Base-by-base conservation (phyloP, 2,888 invertebrate genomes). In the Argyresthia albistria region DNA sequence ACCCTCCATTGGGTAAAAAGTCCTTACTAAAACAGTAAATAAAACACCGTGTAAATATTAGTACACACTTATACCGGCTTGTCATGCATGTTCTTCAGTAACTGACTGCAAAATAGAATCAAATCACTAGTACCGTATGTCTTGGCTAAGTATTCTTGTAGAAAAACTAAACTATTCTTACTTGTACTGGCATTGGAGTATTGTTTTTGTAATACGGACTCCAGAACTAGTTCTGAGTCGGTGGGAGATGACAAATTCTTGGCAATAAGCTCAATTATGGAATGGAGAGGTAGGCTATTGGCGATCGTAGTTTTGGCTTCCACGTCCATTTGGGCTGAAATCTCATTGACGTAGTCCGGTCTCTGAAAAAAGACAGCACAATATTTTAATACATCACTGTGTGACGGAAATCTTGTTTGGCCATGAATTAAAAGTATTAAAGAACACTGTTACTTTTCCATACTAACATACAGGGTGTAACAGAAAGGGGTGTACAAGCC, bases 51-150 rank as follows among this genome's bases (percentile, higher is more conserved):
- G 45, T 15, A 45, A 6, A 39, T 39, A 39, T 3, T 1, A n/a
- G 10, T 39, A 39, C 3, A 8, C n/a, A 3, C 9, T 43, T 64
- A 67, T 10, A 56, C 46, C 43, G 63, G 57, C 54, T 70, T 76
- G 35, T 74, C 65, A 56, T 74, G 63, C 15, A 73, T 57, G 53
- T 66, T 70, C 49, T 67, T 68, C 50, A 83, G 61, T 49, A 83
- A 54, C 9, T 76, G 59, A 63, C 71, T 75, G 65, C 82, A 79
- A 50, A 80, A 70, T 53, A 73, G 57, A 51, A 76, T 63, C 50
- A 82, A 67, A 53, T 77, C 71, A 59, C 64, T 74, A 36, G 62
- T 55, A 36, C 65, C 66, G 60, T 75, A 80, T 53, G 62, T 76
- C 14, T 73, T 59, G 55, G 59, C 63, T 12, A 83, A 57, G 58